Evolutionary conservation across 2,797 vertebrate species (phyloP).

Genomic region (Pseudochromis fuscus): DNA sequence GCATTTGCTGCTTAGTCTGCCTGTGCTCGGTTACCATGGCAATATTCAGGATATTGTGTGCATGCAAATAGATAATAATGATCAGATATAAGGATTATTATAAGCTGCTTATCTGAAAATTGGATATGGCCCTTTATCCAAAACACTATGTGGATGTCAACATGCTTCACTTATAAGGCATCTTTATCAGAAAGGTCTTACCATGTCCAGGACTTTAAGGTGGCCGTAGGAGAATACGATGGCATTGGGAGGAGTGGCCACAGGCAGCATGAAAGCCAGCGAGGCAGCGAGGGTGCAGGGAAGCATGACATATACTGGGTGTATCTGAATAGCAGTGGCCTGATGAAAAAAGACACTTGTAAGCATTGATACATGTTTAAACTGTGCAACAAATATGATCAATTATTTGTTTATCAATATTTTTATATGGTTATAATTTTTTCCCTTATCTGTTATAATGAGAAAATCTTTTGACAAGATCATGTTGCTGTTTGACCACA

Average conservation of each 20-base stretch:
- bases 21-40: constrained; percentile 83
- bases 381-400: too few relatives aligned
- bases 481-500: too few relatives aligned
- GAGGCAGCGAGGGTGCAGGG: constrained; percentile 92
- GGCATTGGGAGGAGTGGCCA: constrained; percentile 95
- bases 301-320: constrained; percentile 92
- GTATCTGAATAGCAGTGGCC: constrained; percentile 87
- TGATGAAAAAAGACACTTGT: constrained; percentile 65
- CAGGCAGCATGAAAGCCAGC: constrained; percentile 97
- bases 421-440: too few relatives aligned
- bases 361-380: not conserved
- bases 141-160: constrained; percentile 34
- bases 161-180: constrained; percentile 7
- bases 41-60: constrained; percentile 58
- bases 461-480: too few relatives aligned
- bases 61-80: constrained; percentile 43
- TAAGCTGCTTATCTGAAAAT: constrained; percentile 64
- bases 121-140: constrained; percentile 44
- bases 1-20: constrained; percentile 20
- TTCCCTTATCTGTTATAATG: too few relatives aligned
- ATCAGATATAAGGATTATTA: constrained; percentile 58
- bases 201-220: constrained; percentile 90
- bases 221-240: constrained; percentile 92
- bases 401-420: too few relatives aligned
- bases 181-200: constrained; percentile 59